Percentiles rank a stretch among this genome's conserved stretches.
Conservation (phyloP, 2,888 invertebrate species). For the Pseudolycoriella hygida region DNA sequence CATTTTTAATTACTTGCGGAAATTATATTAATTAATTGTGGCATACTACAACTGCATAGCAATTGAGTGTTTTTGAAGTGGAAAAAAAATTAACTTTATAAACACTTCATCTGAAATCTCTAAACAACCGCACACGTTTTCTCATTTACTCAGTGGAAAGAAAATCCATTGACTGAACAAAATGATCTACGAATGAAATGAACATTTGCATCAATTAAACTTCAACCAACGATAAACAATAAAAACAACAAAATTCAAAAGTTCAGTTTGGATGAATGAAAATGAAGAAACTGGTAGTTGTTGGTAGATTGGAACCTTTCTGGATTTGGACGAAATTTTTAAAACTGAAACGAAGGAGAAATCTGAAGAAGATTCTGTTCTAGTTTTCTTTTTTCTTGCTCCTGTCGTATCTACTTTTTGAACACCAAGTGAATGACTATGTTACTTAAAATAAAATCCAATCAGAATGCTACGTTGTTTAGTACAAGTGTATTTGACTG, state of each 20-base stretch:
- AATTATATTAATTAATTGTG: conserved; percentile 2
- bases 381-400: no score
- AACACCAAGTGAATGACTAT: no score
- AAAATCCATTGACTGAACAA: no score
- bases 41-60: neutral
- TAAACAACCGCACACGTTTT: no score
- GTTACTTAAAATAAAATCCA: no score
- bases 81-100: neutral
- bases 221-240: neutral
- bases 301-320: neutral
- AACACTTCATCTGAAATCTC: neutral
- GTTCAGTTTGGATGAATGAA: neutral
- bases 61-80: neutral
- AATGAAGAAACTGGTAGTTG: conserved; percentile 3
- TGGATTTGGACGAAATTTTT: conserved; percentile 3
- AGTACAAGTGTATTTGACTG: no score
- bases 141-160: no score
- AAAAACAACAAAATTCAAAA: neutral
- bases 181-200: no score
- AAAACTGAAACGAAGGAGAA: neutral
- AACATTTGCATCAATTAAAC: no score
- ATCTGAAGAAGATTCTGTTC: neutral
- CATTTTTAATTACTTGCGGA: conserved; percentile 3
- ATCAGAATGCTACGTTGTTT: no score
- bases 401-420: no score